Evolutionary conservation across 2,797 vertebrate genomes (phyloP).

Genomic region (Onychomys arenicola): DNA sequence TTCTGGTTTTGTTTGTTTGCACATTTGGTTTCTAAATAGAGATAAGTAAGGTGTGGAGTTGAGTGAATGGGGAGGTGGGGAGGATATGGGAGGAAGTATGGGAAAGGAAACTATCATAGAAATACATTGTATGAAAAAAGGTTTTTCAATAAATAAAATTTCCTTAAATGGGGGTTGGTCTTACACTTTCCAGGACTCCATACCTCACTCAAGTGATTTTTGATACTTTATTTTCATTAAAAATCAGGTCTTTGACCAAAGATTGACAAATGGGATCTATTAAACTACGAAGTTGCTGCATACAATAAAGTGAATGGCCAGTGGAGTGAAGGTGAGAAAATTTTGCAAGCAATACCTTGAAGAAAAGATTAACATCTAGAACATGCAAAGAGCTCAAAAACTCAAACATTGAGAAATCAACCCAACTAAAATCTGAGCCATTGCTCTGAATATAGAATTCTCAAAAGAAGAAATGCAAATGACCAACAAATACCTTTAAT

Average conservation of each 20-base stretch:
- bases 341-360: neutral
- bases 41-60: neutral
- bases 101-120: neutral
- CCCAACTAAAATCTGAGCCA: neutral
- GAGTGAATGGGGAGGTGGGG: neutral
- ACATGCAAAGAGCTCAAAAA: neutral
- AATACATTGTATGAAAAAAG: neutral
- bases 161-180: neutral
- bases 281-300: neutral
- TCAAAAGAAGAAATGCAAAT: neutral
- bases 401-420: neutral
- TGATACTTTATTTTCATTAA: neutral
- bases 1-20: neutral
- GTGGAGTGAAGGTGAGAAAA: too few relatives aligned
- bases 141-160: neutral
- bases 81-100: neutral
- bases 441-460: neutral
- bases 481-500: too few relatives aligned
- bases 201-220: neutral
- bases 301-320: neutral
- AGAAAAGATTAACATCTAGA: neutral
- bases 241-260: neutral
- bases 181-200: neutral
- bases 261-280: neutral
- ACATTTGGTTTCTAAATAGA: neutral